These are phyloP conservation scores for Cyanoderma ruficeps DNA, from an alignment of 2,113 vertebrate genomes.

Conservation along the genomic window DNA sequence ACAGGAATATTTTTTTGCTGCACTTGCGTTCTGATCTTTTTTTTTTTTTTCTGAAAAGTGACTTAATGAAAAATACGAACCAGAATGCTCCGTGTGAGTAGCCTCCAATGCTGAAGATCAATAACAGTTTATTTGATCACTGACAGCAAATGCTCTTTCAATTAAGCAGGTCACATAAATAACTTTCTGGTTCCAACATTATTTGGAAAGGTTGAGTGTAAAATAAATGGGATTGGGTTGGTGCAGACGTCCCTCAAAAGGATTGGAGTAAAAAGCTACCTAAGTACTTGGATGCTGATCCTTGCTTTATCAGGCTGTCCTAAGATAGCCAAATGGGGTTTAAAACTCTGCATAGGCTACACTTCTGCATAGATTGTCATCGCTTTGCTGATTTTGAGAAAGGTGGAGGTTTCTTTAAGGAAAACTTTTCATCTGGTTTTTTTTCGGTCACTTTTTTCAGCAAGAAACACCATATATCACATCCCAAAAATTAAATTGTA, in stretches of 20 bases:
- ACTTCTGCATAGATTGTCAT: background rate
- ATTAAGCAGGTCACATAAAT: conserved; percentile 71
- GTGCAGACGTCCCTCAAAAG: background rate
- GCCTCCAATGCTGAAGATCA: conserved; percentile 59
- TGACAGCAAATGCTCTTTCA: conserved; percentile 69
- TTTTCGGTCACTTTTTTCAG: background rate
- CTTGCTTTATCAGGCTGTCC: background rate
- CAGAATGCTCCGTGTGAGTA: conserved; percentile 35
- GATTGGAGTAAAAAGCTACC: background rate
- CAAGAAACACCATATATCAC: background rate
- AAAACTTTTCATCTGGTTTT: background rate
- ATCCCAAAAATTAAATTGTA: background rate
- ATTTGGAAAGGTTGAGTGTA: conserved; percentile 51
- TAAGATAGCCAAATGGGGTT: background rate
- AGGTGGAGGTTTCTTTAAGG: background rate
- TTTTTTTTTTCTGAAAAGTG: background rate
- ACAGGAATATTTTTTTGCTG: conserved; percentile 34
- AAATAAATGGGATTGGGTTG: conserved; percentile 53
- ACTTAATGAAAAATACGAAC: conserved; percentile 53
- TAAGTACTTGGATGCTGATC: background rate
- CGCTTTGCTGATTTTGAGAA: background rate
- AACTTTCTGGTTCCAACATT: conserved; percentile 55
- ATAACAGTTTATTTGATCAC: conserved; percentile 72
- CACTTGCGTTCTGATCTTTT: conserved; percentile 4
- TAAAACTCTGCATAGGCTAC: background rate